Base-by-base conservation (phyloP, 2,888 invertebrate species). In the Drosophila niveifrons region DNA sequence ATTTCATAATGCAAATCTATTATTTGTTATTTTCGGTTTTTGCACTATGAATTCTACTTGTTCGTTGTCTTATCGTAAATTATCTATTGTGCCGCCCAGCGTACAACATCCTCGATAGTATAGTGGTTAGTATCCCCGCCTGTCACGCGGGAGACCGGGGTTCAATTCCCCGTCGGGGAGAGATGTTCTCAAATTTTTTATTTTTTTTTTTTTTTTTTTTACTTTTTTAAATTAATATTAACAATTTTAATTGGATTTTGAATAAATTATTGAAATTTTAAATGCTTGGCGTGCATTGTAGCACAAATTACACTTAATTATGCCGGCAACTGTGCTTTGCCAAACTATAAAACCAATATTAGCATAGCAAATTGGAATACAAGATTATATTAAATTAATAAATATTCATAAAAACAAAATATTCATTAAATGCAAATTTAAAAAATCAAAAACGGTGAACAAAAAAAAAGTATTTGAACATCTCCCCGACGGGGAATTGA, bases 81-180 rank as follows among this genome's bases (percentile, higher is more conserved):
- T 59, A 51, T 13, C 1, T 11, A 17, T 2, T 73, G 36, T 34
- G 44, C 2, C 43, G 7, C 1, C 0, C 0, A 0, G 0, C 0
- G 0, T 0, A 23, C 51, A 78, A 29, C 47, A 34, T 76, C 76
- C 76, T 76, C 76, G 76, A 78, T 76, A 75, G 76, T 76, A 76
- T 76, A 76, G 79, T 76, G 76, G 76, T 76, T 17, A 76, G 76
- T 76, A 76, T 76, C 76, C 76, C 76, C 76, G 76, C 76, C 76
- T 76, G 76, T 76, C 76, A 76, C 76, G 76, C 76, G 76, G 76
- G 79, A 76, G 76, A 76, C 76, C 76, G 75, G 76, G 76, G 76
- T 76, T 76, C 76, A 76, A 76, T 76, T 76, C 76, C 75, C 75
- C 75, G 76, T 75, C 76, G 76, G 76, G 75, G 76, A 76, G 73